Percentiles rank a stretch among this genome's conserved stretches.
These are phyloP conservation scores for Agrotis segetum DNA, from an alignment of 2,888 invertebrate genomes.

Conservation along the genomic window DNA sequence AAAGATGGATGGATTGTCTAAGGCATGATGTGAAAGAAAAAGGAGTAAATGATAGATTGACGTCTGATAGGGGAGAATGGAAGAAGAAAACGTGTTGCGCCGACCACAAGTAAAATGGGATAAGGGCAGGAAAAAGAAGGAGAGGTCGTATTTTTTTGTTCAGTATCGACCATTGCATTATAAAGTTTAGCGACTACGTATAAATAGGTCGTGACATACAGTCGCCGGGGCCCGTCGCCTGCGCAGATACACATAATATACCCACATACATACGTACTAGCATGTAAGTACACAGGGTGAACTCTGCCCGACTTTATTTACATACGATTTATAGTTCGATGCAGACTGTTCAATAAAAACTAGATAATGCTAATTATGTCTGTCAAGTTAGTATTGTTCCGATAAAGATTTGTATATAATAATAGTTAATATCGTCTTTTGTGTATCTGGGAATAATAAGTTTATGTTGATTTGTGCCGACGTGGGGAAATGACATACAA, in stretches of 20 bases:
- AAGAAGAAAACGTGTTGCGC: no score
- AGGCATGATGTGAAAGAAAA: no score
- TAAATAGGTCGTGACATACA: slow-evolving; percentile 32
- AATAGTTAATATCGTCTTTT: neutral
- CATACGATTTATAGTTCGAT: slow-evolving; percentile 6
- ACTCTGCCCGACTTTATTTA: slow-evolving; percentile 35
- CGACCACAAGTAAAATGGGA: no score
- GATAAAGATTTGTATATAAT: slow-evolving; percentile 10
- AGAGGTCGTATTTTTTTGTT: no score
- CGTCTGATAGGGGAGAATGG: no score
- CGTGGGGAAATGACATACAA: no score
- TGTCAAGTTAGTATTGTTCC: slow-evolving; percentile 14
- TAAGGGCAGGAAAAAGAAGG: no score
- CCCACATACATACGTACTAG: neutral
- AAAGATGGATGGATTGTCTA: no score
- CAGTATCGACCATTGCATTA: neutral
- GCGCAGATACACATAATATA: neutral
- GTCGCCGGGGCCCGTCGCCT: neutral
- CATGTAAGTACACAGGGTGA: slow-evolving; percentile 4
- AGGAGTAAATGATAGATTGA: no score
- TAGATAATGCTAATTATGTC: slow-evolving; percentile 16
- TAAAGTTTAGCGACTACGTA: slow-evolving; percentile 5
- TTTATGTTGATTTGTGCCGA: no score
- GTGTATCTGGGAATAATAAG: neutral
- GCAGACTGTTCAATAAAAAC: slow-evolving; percentile 22